Evolutionary conservation across 2,113 vertebrate species (phyloP), one percentile per base, ranked within the genome.

Genomic region (Cynopterus brachyotis): DNA sequence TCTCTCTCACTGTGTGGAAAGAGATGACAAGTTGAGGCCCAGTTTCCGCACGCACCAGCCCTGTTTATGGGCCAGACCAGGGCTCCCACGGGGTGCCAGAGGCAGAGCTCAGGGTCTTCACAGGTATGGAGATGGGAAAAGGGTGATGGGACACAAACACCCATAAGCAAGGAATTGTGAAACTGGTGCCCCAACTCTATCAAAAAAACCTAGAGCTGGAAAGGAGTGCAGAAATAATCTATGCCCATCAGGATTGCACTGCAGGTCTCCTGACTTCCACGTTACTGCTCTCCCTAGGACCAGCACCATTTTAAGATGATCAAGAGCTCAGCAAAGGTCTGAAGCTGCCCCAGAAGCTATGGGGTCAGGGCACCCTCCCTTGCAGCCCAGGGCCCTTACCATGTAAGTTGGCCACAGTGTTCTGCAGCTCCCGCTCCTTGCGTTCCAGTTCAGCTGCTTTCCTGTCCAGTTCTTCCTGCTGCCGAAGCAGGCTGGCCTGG

Each of bases 361-460:
- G 3, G 17, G 55, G 59, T 66, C 57, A 45, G 75, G 47, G 16
- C 7, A 15, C 2, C 5, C 35, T n/a, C 50, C 17, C 57, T 13
- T 15, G 35, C 0, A 19, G 40, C 73, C 82, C 26, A 20, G 75
- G 24, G 6, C 1, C 22, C 98, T 98, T 96, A 99, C 99, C 97
- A 0, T 98, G 97, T 3, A 99, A 91, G 96, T 75, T 98, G 79
- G 98, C 98, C 20, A 98, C 97, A 0, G 98, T 98, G 93, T 98
- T 99, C 97, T 99, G 99, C 1, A 99, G 80, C 80, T 99, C 99
- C 92, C 99, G 98, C 80, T 99, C 99, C 98, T 99, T 99, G 80
- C 99, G 98, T 12, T 99, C 99, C 96, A 99, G 96, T 94, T 99
- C 99, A 0, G 99, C 99, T 5, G 99, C 99, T 91, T 99, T 99